Percentiles rank a stretch among this genome's conserved stretches.
phyloP scores from a whole-genome alignment of 2,797 vertebrate species.

The Gila robusta region DNA sequence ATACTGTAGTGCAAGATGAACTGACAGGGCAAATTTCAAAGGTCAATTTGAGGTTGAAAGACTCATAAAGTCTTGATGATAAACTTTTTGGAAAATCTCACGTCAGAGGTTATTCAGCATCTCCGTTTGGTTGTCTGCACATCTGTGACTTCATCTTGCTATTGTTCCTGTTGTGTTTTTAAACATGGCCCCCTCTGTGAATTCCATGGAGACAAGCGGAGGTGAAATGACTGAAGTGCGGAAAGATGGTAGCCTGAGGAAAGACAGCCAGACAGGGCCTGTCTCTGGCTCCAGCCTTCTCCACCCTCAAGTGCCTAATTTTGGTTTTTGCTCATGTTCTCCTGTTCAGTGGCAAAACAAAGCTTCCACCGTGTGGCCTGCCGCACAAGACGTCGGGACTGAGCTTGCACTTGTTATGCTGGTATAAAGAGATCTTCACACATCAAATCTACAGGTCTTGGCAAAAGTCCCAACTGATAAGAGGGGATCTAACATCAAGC shows the following conservation, averaged over 20 bases:
- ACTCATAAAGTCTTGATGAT: neutral
- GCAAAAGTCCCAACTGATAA: slow-evolving; percentile 52
- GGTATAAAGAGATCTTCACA: slow-evolving; percentile 46
- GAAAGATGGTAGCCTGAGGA: slow-evolving; percentile 67
- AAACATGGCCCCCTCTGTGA: slow-evolving; percentile 36
- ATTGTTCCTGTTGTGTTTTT: slow-evolving; percentile 44
- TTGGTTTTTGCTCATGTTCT: slow-evolving; percentile 28
- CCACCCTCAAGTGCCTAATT: slow-evolving; percentile 26
- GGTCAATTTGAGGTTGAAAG: slow-evolving; percentile 2
- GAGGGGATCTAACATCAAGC: slow-evolving; percentile 26
- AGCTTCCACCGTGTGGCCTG: slow-evolving; percentile 40
- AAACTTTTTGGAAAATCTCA: neutral
- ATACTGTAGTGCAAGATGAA: neutral
- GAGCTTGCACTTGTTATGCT: slow-evolving; percentile 40
- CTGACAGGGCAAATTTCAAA: neutral
- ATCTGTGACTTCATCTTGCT: slow-evolving; percentile 28
- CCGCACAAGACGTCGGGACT: slow-evolving; percentile 63
- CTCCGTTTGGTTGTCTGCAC: slow-evolving; percentile 13
- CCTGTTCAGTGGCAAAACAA: slow-evolving; percentile 57
- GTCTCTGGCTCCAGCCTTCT: slow-evolving; percentile 64
- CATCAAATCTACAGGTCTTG: slow-evolving; percentile 36
- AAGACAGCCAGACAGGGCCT: slow-evolving; percentile 62
- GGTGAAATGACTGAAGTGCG: slow-evolving; percentile 64
- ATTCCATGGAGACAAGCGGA: slow-evolving; percentile 51
- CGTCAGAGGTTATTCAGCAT: neutral